Percentiles rank a stretch among this genome's conserved stretches.
phyloP scores from a whole-genome alignment of 2,113 vertebrate species.

The Strix uralensis region DNA sequence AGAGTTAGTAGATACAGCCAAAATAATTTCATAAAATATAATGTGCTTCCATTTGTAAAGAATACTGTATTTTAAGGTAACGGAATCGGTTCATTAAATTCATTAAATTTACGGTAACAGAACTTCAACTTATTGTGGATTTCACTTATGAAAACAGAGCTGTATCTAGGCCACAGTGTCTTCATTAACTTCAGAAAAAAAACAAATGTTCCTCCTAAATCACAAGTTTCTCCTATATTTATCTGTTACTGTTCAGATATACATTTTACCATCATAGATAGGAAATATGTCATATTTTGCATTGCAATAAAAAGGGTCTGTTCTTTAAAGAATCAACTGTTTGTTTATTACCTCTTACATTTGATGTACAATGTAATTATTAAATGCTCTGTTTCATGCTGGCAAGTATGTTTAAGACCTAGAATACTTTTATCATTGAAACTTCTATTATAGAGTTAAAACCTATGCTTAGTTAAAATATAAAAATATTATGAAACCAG shows the following conservation, averaged over 20 bases:
- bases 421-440: not conserved
- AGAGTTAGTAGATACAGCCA: not conserved
- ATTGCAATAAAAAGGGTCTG: not conserved
- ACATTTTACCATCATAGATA: not conserved
- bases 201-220: not conserved
- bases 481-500: not conserved
- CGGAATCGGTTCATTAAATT: not conserved
- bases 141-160: not conserved
- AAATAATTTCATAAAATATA: not conserved
- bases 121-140: not conserved
- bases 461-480: not conserved
- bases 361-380: not conserved
- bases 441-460: not conserved
- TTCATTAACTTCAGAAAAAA: not conserved
- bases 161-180: not conserved
- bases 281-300: not conserved
- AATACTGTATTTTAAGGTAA: not conserved
- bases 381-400: not conserved
- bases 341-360: not conserved
- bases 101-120: not conserved
- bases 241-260: not conserved
- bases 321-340: not conserved
- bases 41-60: not conserved
- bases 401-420: not conserved
- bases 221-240: not conserved